phyloP scores from a whole-genome alignment of 2,888 invertebrate genomes.

The Catotricha subobsoleta region DNA sequence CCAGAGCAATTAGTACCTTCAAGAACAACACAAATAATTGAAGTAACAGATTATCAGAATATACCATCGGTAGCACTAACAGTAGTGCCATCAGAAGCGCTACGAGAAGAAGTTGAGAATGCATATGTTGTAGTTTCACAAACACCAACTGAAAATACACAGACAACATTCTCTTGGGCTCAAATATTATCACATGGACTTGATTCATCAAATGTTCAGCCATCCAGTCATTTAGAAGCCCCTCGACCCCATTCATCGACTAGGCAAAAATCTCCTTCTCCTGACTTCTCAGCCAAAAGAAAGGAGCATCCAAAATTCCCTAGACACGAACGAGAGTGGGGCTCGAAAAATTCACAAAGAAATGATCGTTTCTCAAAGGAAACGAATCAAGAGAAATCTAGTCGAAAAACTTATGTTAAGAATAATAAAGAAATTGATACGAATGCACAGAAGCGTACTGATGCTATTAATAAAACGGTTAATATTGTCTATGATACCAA shows the following conservation, averaged over 20 bases:
- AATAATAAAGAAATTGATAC: neutral
- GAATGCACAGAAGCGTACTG: neutral
- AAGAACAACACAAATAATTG: conserved; percentile 7
- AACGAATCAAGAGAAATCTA: conserved; percentile 1
- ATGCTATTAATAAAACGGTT: neutral
- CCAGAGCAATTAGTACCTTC: neutral
- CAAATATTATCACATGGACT: conserved; percentile 52
- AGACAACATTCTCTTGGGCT: conserved; percentile 40
- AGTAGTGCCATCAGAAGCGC: neutral
- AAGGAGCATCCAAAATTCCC: conserved; percentile 16
- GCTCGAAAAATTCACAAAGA: conserved; percentile 8
- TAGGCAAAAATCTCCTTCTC: conserved; percentile 17
- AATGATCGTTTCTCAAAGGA: conserved; percentile 6
- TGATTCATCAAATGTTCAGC: conserved; percentile 32
- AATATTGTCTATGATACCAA: neutral
- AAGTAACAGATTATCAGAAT: neutral
- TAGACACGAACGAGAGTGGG: conserved; percentile 8
- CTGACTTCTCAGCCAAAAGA: conserved; percentile 17
- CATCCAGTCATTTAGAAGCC: no score
- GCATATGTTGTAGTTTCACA: neutral
- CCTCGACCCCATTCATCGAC: no score
- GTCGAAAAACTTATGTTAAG: conserved; percentile 3
- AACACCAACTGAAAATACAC: neutral
- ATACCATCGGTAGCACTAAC: neutral
- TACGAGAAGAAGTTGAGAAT: no score